Base-by-base conservation (phyloP, 2,113 vertebrate species). In the Hucho hucho region DNA sequence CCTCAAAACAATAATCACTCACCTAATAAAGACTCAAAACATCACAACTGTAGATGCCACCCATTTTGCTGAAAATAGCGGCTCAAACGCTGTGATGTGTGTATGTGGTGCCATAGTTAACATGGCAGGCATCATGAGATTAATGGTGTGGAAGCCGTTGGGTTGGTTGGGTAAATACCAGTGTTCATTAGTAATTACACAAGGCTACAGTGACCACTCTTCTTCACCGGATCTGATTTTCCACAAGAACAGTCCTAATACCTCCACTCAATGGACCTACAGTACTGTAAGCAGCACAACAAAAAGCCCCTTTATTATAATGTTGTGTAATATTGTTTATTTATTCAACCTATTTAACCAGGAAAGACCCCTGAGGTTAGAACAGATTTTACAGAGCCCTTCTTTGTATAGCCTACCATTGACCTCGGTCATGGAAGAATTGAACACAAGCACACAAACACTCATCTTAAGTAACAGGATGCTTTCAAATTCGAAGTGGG, bases 211-310 rank as follows among this genome's bases (percentile, higher is more conserved):
- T 32, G 66, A 83, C 74, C 69, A 64, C 26, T 37, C 64, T 18
- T 53, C 49, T 18, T 53, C 49, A 18, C 49, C 49, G 49, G 49
- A 53, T 53, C 49, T 74, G 74, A 75, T 83, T 81, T 81, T 3
- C 4, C 4, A 7, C 86, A 83, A 49, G 12, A 61, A 37, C 67
- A 67, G 87, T 11, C n/a, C 56, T 59, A 82, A 87, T 76, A 85
- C 75, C 81, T 28, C 74, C 24, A 1, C 83, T 81, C 84, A 87
- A 87, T 82, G 86, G 76, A 79, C 86, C 86, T 83, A 87, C 82
- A 43, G 47, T 64, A 37, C 9, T 29, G 49, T 53, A 53, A 53
- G 49, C 49, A 53, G 49, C 49, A 53, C 49, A 53, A 53, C 49
- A 53, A 53, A 18, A 53, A 1, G 49, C 18, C 49, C 49, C 16